Evolutionary conservation across 2,888 invertebrate species (phyloP).

Genomic region (Graphium colonna): DNA sequence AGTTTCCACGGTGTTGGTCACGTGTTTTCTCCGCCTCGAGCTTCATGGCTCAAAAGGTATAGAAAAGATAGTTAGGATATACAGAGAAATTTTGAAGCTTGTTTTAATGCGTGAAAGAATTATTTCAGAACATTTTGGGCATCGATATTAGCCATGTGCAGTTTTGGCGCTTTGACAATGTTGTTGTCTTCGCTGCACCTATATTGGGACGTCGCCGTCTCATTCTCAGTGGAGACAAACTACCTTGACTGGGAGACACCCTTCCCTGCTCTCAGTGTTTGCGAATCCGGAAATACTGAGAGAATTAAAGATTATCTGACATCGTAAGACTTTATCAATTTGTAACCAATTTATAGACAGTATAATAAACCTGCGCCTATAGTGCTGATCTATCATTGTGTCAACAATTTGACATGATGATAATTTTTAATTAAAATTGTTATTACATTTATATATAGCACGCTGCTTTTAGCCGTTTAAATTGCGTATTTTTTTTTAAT

Average conservation of each 20-base stretch:
- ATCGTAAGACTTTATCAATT: too few relatives aligned
- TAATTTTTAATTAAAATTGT: too few relatives aligned
- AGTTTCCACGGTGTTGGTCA: constrained; percentile 55
- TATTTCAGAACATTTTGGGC: constrained; percentile 80
- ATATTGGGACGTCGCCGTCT: constrained; percentile 67
- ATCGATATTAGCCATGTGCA: constrained; percentile 54
- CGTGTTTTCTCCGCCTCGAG: constrained; percentile 46
- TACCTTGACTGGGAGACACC: constrained; percentile 82
- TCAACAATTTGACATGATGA: too few relatives aligned
- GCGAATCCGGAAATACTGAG: constrained; percentile 64
- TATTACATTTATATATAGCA: too few relatives aligned
- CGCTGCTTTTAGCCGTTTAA: too few relatives aligned
- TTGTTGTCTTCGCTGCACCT: constrained; percentile 63
- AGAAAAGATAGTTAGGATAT: background rate
- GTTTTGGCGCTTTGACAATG: constrained; percentile 46
- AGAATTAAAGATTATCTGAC: constrained; percentile 46
- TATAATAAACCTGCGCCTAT: too few relatives aligned
- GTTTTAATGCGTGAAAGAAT: background rate
- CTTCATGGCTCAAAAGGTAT: constrained; percentile 53
- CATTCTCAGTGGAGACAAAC: constrained; percentile 78
- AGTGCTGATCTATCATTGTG: too few relatives aligned
- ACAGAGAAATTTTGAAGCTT: background rate
- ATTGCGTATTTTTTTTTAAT: too few relatives aligned
- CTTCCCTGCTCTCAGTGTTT: constrained; percentile 81
- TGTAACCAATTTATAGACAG: too few relatives aligned